Percentiles rank a stretch among this genome's conserved stretches.
These are phyloP conservation scores for Nomada flava DNA, from an alignment of 2,888 invertebrate species.

Conservation along the genomic window DNA sequence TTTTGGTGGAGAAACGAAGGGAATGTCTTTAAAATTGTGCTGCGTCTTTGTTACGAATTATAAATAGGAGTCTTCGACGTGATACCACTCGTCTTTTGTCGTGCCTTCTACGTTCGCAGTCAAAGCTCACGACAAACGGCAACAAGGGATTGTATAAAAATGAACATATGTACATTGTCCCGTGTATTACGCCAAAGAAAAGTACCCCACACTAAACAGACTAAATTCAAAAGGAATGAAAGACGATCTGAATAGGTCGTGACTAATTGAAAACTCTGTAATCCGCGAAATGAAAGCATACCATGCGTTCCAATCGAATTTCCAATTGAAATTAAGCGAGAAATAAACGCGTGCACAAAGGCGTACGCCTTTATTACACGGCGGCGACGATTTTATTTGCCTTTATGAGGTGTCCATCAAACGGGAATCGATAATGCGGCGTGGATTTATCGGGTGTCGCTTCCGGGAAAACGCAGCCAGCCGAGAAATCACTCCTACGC, in stretches of 20 bases:
- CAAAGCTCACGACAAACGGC: not conserved
- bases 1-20: not conserved
- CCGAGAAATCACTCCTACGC: conserved; percentile 36
- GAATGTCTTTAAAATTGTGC: not conserved
- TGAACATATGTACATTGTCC: too few species aligned
- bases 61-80: conserved; percentile 4
- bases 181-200: too few species aligned
- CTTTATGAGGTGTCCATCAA: conserved; percentile 35
- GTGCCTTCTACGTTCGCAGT: not conserved
- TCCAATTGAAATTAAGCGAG: conserved; percentile 3
- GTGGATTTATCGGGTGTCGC: conserved; percentile 26
- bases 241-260: not conserved
- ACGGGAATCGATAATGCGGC: conserved; percentile 19
- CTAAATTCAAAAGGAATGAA: not conserved
- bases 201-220: too few species aligned
- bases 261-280: not conserved
- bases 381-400: conserved; percentile 15
- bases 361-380: conserved; percentile 3
- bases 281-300: not conserved
- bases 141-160: not conserved
- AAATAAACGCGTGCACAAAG: not conserved
- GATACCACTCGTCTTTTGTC: conserved; percentile 13
- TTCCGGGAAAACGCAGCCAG: conserved; percentile 12
- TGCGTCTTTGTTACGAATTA: not conserved
- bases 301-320: not conserved